Evolutionary conservation across 2,888 invertebrate species (phyloP), one percentile per base, ranked within the genome.

Genomic region (Cosmia trapezina): DNA sequence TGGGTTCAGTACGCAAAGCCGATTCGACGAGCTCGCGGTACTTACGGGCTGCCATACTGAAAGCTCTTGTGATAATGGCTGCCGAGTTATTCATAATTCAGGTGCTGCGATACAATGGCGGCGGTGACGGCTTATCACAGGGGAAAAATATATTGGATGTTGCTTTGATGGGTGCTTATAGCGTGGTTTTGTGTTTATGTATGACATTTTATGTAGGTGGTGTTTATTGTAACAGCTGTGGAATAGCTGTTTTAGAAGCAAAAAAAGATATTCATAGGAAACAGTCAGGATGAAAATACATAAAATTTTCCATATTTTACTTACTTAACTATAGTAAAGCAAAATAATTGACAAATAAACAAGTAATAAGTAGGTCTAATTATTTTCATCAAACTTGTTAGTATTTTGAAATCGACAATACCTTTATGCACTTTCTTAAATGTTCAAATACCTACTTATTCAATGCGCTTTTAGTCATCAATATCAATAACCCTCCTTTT

Each of bases 61-160:
- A 83, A 87, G 84, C 83, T 78, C 81, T 85, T 80, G 86, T 86
- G 86, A 83, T 90, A 91, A 90, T 89, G 89, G 86, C 85, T 84
- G 78, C 89, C 83, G 45, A 88, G 85, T 89, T 90, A 91, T 91
- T 89, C 89, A 91, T 89, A 89, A 84, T 84, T 82, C 81, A 82
- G 72, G 51, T 47, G 53, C 37, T 59, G 47, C 22, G 67, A 65
- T 73, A 73, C 67, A 82, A 83, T 69, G 56, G 56, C 65, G 47
- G 49, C 9, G 54, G 22, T 69, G 63, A 70, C 62, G 60, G 60
- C 11, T 66, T 49, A 67, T 70, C 64, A 47, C n/a, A 41, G 19
- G 17, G 33, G 11, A 66, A 56, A 64, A 63, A 79, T 64, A 22
- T 62, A 64, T 43, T 66, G 37, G 14, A 43, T 74, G 12, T 54